These are phyloP conservation scores for Phymorhynchus buccinoides DNA, from an alignment of 1,140 invertebrate genomes.

Conservation along the genomic window DNA sequence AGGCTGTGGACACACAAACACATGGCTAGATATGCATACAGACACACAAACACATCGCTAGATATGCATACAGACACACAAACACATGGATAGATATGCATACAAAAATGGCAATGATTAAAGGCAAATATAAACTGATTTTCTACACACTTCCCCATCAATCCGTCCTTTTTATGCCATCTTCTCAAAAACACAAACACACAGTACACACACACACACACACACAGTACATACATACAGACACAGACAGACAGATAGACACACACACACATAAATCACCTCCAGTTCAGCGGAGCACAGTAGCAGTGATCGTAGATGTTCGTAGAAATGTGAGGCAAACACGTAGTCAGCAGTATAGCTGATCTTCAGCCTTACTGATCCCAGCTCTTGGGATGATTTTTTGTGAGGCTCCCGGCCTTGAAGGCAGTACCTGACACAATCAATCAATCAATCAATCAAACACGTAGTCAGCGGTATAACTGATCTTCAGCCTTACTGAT, in stretches of 20 bases:
- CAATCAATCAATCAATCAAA: no score
- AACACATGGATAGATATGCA: not conserved
- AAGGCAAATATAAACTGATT: not conserved
- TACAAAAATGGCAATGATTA: not conserved
- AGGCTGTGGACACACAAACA: conserved; percentile 78
- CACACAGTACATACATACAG: not conserved
- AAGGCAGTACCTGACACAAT: conserved; percentile 90
- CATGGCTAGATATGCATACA: not conserved
- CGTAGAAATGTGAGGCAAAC: conserved; percentile 86
- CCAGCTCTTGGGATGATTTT: conserved; percentile 78
- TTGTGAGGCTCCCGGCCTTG: conserved; percentile 77
- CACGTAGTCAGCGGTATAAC: conserved; percentile 85
- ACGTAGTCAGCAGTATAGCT: conserved; percentile 88
- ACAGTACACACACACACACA: conserved; percentile 20
- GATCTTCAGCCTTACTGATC: conserved; percentile 87
- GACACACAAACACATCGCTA: not conserved
- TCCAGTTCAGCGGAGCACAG: conserved; percentile 82
- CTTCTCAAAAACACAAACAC: no score
- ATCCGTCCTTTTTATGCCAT: no score
- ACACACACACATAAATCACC: conserved; percentile 69
- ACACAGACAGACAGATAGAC: not conserved
- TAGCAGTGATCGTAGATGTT: conserved; percentile 83
- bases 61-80: no score
- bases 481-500: conserved; percentile 86
- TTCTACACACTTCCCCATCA: not conserved